Base-by-base conservation (phyloP, 2,797 vertebrate species). In the Garrulus glandarius region DNA sequence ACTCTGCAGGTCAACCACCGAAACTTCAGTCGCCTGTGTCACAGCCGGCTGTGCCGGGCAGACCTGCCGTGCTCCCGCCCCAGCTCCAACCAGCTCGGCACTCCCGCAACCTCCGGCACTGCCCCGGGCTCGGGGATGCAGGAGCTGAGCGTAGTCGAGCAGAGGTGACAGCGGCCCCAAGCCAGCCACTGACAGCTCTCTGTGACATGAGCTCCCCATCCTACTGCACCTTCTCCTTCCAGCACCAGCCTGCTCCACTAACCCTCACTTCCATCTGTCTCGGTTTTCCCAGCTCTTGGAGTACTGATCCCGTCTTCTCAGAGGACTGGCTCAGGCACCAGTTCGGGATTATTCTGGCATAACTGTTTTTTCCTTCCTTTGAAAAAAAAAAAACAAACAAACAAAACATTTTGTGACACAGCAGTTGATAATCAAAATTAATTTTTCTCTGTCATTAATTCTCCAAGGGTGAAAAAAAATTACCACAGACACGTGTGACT, bases 181-280 rank as follows among this genome's bases (percentile, higher is more conserved):
- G 13, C 17, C 6, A 4, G 2, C 3, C 6, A 4, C 56, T 22
- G 61, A 23, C 34, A 71, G 26, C n/a, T n/a, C 39, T 16, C 34
- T 1, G 2, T 5, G 46, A 17, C 8, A 0, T 0, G 2, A 43
- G 24, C 15, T 24, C 61, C 22, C 56, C 1, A 1, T 53, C 47
- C 60, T 21, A 2, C n/a, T 3, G 16, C 78, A 20, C 2, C 0
- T 43, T 61, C 47, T 60, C 32, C 63, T 20, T 37, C 59, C 52
- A 75, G 77, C 50, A 14, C 22, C 9, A 0, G 8, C 24, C 57
- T 27, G 20, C 65, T 49, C 19, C 0, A n/a, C n/a, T 71, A 19
- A 4, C 63, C 43, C 63, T 23, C 15, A 15, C 27, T 34, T 24
- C 34, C 1, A 0, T 37, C 53, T 74, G 18, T 59, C 60, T 56